Percentiles rank a stretch among this genome's conserved stretches.
These are phyloP conservation scores for Chrysopilus asiliformis DNA, from an alignment of 2,888 invertebrate genomes.

Conservation along the genomic window DNA sequence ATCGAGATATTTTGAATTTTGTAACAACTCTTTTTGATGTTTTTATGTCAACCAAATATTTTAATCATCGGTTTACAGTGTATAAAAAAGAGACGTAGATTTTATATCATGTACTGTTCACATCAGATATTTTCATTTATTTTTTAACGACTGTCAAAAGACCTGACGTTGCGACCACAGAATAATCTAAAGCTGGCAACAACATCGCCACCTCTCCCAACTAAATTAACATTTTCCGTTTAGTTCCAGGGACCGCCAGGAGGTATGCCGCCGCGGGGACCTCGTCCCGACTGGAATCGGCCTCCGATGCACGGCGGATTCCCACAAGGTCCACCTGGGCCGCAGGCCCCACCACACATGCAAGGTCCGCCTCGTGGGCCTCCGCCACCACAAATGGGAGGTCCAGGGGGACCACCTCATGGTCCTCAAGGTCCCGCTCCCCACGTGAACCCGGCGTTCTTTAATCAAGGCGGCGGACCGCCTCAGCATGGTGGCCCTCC, in stretches of 20 bases:
- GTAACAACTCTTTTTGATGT: no score
- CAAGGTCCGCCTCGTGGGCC: constrained; percentile 51
- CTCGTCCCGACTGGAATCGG: constrained; percentile 60
- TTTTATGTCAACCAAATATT: no score
- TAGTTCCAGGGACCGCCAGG: constrained; percentile 36
- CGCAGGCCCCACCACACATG: constrained; percentile 56
- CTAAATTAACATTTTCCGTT: not conserved
- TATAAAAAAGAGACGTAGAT: no score
- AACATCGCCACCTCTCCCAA: no score
- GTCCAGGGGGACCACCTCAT: constrained; percentile 40
- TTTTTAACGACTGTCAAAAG: no score
- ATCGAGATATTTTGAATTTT: no score
- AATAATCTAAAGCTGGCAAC: no score
- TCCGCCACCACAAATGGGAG: constrained; percentile 39
- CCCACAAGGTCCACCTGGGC: constrained; percentile 43
- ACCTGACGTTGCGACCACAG: no score
- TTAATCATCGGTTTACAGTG: no score
- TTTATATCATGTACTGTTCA: no score
- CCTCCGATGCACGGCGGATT: constrained; percentile 58
- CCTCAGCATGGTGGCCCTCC: constrained; percentile 41
- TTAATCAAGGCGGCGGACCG: constrained; percentile 50
- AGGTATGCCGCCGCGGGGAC: constrained; percentile 41
- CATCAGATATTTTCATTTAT: no score
- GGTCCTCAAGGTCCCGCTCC: constrained; percentile 60
- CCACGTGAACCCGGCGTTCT: constrained; percentile 95